Evolutionary conservation across 2,113 vertebrate species (phyloP), one percentile per base, ranked within the genome.

Genomic region (Rhabdomys dilectus): DNA sequence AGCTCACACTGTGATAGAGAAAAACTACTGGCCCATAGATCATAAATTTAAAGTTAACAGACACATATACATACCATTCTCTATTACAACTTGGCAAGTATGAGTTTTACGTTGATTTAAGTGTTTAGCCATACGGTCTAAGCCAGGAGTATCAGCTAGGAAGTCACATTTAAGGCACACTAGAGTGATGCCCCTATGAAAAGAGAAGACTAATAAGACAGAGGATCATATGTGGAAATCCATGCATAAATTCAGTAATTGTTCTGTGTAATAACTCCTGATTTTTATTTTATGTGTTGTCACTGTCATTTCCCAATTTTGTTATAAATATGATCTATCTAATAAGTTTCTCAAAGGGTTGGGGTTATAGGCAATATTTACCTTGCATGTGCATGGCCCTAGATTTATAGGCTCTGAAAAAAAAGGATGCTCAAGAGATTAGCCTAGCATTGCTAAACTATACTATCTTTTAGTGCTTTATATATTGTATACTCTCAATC

Each of bases 161-260:
- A 99, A 99, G 97, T 99, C 99, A 98, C 99, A 99, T 97, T 99
- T 99, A 95, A 99, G 99, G 98, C 99, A 99, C 93, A 99, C 99
- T 29, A 99, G 98, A 60, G 99, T 99, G 84, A 99, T 97, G 98
- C 98, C 99, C 98, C 99, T 99, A 93, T 19, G 81, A 45, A 88
- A 89, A 85, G 95, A 88, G 93, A 31, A 89, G 73, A 29, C 2
- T 90, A 29, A 10, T 88, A 39, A 77, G 34, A 96, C 85, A 94
- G 16, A 93, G 42, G 21, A 56, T 60, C 39, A 81, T 92, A 75
- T 58, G 75, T 66, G n/a, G 81, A 92, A 93, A 92, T 91, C 7
- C 34, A 95, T 9, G 94, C 6, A 84, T 19, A 93, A 81, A 45
- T 78, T 94, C 77, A 89, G 34, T 88, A 84, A 95, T 60, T 86